Conservation (phyloP, 2,888 invertebrate genomes). For the Megalurothrips usitatus region DNA sequence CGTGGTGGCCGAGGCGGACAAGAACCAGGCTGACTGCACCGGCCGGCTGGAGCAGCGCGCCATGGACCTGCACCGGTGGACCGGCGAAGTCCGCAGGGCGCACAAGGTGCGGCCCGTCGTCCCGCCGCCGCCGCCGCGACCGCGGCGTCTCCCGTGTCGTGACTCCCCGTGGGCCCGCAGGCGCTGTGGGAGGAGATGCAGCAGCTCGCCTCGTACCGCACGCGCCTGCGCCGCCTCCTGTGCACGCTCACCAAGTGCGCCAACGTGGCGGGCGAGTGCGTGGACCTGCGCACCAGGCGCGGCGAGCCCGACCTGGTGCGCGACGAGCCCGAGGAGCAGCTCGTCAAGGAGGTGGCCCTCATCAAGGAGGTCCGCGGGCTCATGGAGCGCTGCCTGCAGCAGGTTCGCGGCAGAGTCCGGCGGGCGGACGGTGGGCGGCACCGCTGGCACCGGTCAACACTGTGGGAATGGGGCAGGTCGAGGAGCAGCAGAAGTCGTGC, state of each 20-base stretch:
- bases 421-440: no score
- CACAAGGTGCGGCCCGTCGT: not conserved
- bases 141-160: not conserved
- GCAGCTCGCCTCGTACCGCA: not conserved
- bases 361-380: slow-evolving; percentile 63
- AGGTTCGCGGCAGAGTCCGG: slow-evolving; percentile 58
- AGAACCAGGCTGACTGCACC: slow-evolving; percentile 63
- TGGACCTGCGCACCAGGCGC: slow-evolving; percentile 64
- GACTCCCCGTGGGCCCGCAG: not conserved
- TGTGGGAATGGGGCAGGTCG: slow-evolving; percentile 52
- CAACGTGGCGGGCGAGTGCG: slow-evolving; percentile 53
- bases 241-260: slow-evolving; percentile 12
- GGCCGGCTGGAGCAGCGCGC: slow-evolving; percentile 61
- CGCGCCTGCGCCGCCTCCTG: not conserved
- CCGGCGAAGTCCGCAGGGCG: slow-evolving; percentile 55
- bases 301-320: slow-evolving; percentile 68
- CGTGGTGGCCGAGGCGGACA: slow-evolving; percentile 61
- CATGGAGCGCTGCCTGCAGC: slow-evolving; percentile 57
- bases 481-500: slow-evolving; percentile 66
- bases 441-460: no score
- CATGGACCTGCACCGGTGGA: slow-evolving; percentile 68
- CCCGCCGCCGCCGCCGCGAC: not conserved
- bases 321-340: slow-evolving; percentile 70
- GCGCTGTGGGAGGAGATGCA: slow-evolving; percentile 12
- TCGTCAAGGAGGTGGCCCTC: slow-evolving; percentile 68